Base-by-base conservation (phyloP, 2,888 invertebrate genomes). In the Pelosia muscerda region DNA sequence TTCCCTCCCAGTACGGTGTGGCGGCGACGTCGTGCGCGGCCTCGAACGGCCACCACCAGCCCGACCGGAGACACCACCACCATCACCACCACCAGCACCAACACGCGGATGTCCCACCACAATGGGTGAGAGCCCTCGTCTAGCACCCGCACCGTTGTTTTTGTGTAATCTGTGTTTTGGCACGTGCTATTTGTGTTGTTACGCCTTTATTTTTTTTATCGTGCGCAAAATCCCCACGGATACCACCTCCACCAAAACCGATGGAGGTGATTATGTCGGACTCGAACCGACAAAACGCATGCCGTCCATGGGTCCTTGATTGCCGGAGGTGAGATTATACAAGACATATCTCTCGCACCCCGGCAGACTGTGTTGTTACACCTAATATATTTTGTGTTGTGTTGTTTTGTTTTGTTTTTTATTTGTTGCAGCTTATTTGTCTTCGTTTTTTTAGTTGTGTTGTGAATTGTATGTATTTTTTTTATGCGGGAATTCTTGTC, bases 21-120 rank as follows among this genome's bases (percentile, higher is more conserved):
- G 94, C 95, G 90, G 94, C 94, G 87, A 94, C 94, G 77, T 94
- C 94, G 85, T 94, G 95, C 86, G 92, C 94, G 71, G 93, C 93
- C 64, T 85, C 92, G 77, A 92, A 93, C 90, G 93, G 93, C 65
- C 94, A 94, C 89, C 95, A 94, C 85, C 93, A 92, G 86, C 88
- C 90, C 34, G 93, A 93, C 87, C 79, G 93, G 60, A 86, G 93
- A 65, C 93, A 92, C 75, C 91, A 90, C 69, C 90, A 90, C 9
- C 31, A 57, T 11, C 57, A 57, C n/a, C 93, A 57, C n/a, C 93
- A 92, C 60, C 94, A 93, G 79, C 95, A 93, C 83, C 95, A 93
- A 85, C 94, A 93, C 91, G 95, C 95, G 57, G 94, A 95, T 82
- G 94, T 95, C 68, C 94, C 94, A 66, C 94, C 94, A 77, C 93